These are phyloP conservation scores for Galago senegalensis DNA, from an alignment of 2,797 vertebrate genomes.

Conservation along the genomic window DNA sequence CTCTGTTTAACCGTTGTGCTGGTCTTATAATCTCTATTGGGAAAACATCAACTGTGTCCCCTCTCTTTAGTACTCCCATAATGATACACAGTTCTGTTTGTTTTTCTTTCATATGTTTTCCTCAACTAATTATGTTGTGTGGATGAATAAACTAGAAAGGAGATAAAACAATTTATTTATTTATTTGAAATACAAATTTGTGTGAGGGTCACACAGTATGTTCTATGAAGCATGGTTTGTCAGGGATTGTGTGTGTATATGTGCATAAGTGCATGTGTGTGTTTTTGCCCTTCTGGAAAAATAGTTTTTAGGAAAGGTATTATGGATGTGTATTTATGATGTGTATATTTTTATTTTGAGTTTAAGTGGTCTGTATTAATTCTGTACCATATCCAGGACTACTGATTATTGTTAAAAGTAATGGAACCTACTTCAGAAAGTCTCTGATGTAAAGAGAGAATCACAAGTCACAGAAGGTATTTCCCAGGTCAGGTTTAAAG, in stretches of 20 bases:
- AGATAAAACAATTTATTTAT: neutral
- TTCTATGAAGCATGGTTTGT: neutral
- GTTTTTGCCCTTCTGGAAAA: neutral
- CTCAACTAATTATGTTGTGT: neutral
- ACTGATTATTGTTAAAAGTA: neutral
- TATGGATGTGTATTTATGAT: neutral
- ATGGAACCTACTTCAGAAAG: neutral
- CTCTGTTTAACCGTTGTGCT: neutral
- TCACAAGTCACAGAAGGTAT: slow-evolving; percentile 5
- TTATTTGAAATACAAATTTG: slow-evolving; percentile 42
- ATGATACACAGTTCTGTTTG: neutral
- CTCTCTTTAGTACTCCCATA: neutral
- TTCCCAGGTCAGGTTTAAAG: slow-evolving; percentile 55
- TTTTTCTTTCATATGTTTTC: neutral
- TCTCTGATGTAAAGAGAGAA: neutral
- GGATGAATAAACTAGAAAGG: slow-evolving; percentile 29
- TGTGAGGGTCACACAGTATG: neutral
- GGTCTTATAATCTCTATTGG: neutral
- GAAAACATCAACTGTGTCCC: neutral
- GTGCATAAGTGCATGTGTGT: too few species aligned
- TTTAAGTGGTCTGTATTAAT: slow-evolving; percentile 11
- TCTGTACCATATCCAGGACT: neutral
- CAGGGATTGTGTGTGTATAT: too few species aligned
- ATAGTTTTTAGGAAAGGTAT: slow-evolving; percentile 14
- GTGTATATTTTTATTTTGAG: neutral